Evolutionary conservation across 2,888 invertebrate species (phyloP), one percentile per base, ranked within the genome.

Genomic region (Drosophila paracracens): DNA sequence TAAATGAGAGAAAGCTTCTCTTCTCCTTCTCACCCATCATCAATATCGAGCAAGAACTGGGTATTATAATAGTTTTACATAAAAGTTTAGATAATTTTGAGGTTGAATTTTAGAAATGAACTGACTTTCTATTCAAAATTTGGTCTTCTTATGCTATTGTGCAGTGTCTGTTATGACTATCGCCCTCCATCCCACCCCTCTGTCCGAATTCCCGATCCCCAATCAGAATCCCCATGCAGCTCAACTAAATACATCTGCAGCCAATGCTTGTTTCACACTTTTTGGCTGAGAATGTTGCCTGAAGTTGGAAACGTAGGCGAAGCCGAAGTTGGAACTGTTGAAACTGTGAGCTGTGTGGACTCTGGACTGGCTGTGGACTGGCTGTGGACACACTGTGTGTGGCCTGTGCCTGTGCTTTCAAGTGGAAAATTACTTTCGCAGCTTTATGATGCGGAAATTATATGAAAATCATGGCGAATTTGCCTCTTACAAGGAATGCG

Each of bases 381-480:
- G 7, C 38, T 58, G 38, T 62, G 59, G 46, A 46, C 46, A 46
- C 46, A 46, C 46, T 54, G 57, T 71, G 56, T 48, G 48, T 69
- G 53, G 74, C 54, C 80, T 84, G 76, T 74, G 82, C 63, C 76
- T 86, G 85, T 88, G 85, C 85, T 88, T 91, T 92, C 92, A 88
- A 92, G 92, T 92, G 92, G 92, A 92, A 92, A 92, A 92, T 92
- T 92, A 92, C 92, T 92, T 91, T 92, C 90, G 87, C 91, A 91
- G 92, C 89, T 92, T 92, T 92, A 92, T 91, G 91, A 92, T 90
- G 92, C 91, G 92, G 91, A 91, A 91, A 91, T 91, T 92, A 91
- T 91, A 91, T 91, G 92, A 91, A 92, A 91, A 91, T 91, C 91
- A 92, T 91, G 92, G 89, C 90, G 90, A 88, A 90, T 86, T 86